Evolutionary conservation across 2,113 vertebrate genomes (phyloP).

Genomic region (Proterorhinus semilunaris): DNA sequence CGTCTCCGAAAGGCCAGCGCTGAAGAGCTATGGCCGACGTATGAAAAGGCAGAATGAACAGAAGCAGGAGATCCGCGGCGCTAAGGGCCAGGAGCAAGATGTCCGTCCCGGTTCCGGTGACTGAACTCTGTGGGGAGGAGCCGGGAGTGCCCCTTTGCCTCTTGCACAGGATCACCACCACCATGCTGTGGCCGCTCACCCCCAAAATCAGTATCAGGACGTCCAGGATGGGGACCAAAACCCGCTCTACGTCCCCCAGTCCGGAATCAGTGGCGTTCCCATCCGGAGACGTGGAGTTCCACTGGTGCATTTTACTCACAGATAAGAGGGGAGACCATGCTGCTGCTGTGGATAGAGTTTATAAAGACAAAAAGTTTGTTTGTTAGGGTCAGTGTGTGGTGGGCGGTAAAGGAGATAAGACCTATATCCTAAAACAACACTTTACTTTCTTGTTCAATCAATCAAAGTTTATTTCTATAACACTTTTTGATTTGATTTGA

Average conservation of each 20-base stretch:
- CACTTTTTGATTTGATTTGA: too few species aligned
- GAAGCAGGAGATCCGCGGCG: conserved; percentile 69
- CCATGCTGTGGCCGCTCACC: conserved; percentile 67
- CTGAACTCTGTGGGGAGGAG: conserved; percentile 13
- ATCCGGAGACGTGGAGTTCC: conserved; percentile 33
- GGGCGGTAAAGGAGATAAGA: neutral
- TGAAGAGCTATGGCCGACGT: conserved; percentile 60
- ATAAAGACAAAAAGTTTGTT: neutral
- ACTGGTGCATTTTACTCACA: conserved; percentile 20
- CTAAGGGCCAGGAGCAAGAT: conserved; percentile 73
- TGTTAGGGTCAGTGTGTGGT: conserved; percentile 17
- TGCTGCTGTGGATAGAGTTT: conserved; percentile 15
- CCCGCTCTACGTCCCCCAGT: conserved; percentile 44
- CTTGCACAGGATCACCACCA: conserved; percentile 68
- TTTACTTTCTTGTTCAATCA: neutral
- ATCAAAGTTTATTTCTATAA: too few species aligned
- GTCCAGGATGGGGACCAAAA: conserved; percentile 74
- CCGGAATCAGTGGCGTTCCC: conserved; percentile 47
- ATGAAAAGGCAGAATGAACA: conserved; percentile 74
- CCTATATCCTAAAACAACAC: neutral
- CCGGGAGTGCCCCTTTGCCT: conserved; percentile 29
- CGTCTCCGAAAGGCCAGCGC: conserved; percentile 69
- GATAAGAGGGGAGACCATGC: conserved; percentile 3
- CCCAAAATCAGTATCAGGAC: conserved; percentile 67
- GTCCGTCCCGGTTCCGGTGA: conserved; percentile 61